These are phyloP conservation scores for Melozone crissalis DNA, from an alignment of 2,113 vertebrate genomes.

Conservation along the genomic window DNA sequence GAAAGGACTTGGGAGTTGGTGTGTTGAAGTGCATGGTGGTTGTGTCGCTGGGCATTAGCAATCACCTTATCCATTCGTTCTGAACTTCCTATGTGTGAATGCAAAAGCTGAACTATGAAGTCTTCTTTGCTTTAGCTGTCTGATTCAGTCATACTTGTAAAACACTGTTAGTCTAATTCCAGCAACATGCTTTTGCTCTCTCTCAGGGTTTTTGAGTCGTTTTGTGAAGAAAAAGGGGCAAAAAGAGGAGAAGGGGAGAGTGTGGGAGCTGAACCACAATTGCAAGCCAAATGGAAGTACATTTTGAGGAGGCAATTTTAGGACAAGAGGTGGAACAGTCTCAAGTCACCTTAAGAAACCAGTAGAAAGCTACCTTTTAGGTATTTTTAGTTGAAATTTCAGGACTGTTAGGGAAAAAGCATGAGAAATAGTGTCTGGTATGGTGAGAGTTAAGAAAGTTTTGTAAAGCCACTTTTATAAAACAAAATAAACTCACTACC, in stretches of 20 bases:
- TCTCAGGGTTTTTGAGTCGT: background rate
- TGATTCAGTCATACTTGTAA: background rate
- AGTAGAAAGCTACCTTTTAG: background rate
- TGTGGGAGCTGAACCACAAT: background rate
- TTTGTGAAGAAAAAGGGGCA: background rate
- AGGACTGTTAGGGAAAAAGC: background rate
- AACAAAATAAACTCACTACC: background rate
- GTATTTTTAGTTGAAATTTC: background rate
- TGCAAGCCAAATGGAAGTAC: accelerated
- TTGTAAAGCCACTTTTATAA: background rate
- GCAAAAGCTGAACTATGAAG: background rate
- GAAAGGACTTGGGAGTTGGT: background rate
- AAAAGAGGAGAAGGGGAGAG: background rate
- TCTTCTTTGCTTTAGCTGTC: background rate
- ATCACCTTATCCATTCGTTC: background rate
- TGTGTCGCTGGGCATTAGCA: background rate
- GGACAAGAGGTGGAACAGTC: background rate
- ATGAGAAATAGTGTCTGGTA: background rate
- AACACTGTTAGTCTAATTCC: background rate
- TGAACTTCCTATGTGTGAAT: background rate
- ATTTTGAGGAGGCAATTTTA: background rate
- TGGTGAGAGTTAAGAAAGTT: background rate
- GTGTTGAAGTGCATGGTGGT: background rate
- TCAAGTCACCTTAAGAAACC: background rate
- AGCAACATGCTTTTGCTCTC: background rate